Evolutionary conservation across 2,888 invertebrate species (phyloP).

Genomic region (Drosophila algonquin): DNA sequence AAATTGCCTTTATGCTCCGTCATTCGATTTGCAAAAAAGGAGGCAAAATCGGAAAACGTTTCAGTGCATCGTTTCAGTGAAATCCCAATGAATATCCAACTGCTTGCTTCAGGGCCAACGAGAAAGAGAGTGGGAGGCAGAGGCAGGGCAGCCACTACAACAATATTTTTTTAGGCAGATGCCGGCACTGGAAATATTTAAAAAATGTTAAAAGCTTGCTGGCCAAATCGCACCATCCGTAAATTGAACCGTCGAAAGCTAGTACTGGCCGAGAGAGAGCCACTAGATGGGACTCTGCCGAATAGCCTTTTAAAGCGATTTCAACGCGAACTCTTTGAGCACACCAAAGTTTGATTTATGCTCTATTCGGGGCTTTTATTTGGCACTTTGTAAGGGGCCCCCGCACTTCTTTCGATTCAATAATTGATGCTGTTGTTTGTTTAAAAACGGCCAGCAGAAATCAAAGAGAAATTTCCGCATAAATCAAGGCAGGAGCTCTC

Average conservation of each 20-base stretch:
- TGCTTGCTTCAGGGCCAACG: constrained; percentile 1
- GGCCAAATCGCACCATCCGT: neutral
- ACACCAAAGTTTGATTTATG: constrained; percentile 20
- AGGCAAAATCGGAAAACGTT: constrained; percentile 17
- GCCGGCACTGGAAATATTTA: constrained; percentile 9
- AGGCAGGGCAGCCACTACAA: neutral
- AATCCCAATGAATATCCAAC: constrained; percentile 33
- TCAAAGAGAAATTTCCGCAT: constrained; percentile 6
- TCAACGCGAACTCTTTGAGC: constrained; percentile 29
- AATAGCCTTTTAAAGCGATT: constrained; percentile 21
- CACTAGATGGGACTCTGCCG: constrained; percentile 5
- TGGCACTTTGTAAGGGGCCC: neutral
- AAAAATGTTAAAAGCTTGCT: constrained; percentile 20
- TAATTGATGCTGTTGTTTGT: constrained; percentile 39
- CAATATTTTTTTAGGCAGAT: constrained; percentile 30
- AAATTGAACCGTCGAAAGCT: neutral
- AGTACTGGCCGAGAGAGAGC: neutral
- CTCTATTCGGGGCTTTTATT: constrained; percentile 14
- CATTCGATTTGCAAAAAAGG: constrained; percentile 29
- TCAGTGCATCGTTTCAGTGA: constrained; percentile 30
- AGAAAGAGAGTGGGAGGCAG: neutral
- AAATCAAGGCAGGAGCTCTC: neutral
- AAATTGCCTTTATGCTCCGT: constrained; percentile 21
- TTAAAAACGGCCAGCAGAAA: constrained; percentile 27
- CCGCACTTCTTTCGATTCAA: constrained; percentile 12